A percentile compares a stretch with the other conserved stretches of the same genome.
Evolutionary conservation across 2,797 vertebrate genomes (phyloP).

Genomic region (Scomberomorus guttatus): DNA sequence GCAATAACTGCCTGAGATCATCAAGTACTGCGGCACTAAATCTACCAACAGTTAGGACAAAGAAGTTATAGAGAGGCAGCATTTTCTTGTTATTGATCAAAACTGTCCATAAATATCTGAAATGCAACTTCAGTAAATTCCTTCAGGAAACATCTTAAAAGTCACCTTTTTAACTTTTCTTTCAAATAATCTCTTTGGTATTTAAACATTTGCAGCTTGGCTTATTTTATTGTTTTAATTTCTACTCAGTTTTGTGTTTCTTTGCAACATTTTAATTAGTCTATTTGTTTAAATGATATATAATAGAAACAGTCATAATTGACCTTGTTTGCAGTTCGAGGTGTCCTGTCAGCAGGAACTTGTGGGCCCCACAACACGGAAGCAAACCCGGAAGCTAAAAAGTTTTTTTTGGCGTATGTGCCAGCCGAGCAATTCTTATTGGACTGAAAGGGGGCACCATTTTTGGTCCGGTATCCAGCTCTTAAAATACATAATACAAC

Average conservation of each 20-base stretch:
- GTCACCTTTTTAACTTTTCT: no score
- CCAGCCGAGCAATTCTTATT: no score
- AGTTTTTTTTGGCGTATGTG: no score
- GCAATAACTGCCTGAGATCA: neutral
- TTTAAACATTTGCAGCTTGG: constrained; percentile 7
- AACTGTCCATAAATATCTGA: neutral
- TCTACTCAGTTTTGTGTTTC: neutral
- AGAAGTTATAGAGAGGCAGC: neutral
- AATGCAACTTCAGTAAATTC: neutral
- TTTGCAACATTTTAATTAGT: neutral
- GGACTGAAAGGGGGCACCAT: no score
- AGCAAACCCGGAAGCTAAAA: no score
- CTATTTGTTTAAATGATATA: neutral
- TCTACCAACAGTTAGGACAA: constrained; percentile 2
- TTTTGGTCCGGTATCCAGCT: no score
- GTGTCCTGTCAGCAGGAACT: no score
- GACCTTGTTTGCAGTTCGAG: no score
- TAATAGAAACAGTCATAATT: no score
- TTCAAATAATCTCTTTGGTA: neutral
- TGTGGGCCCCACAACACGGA: no score
- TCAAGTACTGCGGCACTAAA: neutral
- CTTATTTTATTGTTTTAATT: neutral
- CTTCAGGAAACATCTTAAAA: no score
- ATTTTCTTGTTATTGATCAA: neutral
- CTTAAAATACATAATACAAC: no score